A percentile compares a stretch with the other conserved stretches of the same genome.
Conservation (phyloP, 1,140 invertebrate species). For the Palaemon carinicauda region DNA sequence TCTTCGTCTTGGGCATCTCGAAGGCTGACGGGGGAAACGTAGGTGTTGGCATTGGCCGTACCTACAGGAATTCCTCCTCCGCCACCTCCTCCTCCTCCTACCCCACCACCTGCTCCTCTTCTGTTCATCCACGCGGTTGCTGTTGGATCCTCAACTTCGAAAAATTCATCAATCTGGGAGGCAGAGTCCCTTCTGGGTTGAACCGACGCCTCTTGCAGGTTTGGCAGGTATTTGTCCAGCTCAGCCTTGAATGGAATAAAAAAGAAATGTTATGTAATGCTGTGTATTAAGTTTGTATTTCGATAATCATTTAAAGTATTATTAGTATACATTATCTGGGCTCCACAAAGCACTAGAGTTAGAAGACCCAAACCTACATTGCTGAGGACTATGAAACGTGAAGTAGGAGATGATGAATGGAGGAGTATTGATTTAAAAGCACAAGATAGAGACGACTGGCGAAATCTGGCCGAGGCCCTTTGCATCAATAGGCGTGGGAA, state of each 20-base stretch:
- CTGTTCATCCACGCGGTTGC: not conserved
- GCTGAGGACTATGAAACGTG: too few species aligned
- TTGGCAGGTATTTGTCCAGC: conserved; percentile 43
- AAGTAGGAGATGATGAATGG: too few species aligned
- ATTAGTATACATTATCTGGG: too few species aligned
- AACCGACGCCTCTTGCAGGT: conserved; percentile 10
- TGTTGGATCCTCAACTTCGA: conserved; percentile 65
- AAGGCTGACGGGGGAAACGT: conserved; percentile 25
- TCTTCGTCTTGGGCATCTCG: conserved; percentile 28
- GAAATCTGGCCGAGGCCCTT: too few species aligned
- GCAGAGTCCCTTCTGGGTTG: conserved; percentile 71
- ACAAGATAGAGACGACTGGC: too few species aligned
- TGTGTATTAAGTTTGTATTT: too few species aligned
- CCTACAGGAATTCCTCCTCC: not conserved
- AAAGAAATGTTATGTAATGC: not conserved
- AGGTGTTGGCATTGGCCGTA: not conserved
- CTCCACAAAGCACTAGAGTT: too few species aligned
- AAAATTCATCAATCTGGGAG: conserved; percentile 76
- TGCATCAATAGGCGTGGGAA: too few species aligned
- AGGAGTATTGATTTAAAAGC: too few species aligned
- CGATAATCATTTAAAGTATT: too few species aligned
- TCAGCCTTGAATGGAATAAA: not conserved
- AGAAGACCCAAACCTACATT: too few species aligned
- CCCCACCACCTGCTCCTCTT: not conserved
- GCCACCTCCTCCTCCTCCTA: too few species aligned